Conservation (phyloP, 2,797 vertebrate species). For the Sylvilagus floridanus region DNA sequence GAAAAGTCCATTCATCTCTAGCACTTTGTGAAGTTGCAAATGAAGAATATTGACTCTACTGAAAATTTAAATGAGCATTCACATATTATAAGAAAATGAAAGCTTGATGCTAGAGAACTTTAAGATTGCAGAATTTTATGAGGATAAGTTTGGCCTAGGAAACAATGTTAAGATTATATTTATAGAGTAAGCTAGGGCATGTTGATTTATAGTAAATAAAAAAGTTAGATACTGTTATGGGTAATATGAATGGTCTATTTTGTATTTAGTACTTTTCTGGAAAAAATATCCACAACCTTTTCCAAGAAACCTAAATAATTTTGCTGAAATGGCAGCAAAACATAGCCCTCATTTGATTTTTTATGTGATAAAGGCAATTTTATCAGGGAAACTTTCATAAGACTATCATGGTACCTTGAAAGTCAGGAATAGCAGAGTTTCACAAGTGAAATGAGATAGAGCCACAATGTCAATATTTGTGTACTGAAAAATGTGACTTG, state of each 20-base stretch:
- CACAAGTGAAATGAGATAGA: conserved; percentile 53
- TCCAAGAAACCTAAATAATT: conserved; percentile 24
- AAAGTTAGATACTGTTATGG: conserved; percentile 21
- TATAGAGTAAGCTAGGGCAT: background rate
- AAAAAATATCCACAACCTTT: conserved; percentile 42
- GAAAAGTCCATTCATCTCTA: conserved; percentile 22
- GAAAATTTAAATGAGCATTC: conserved; percentile 26
- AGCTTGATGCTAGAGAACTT: conserved; percentile 1
- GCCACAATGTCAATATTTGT: conserved; percentile 57
- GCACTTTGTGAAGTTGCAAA: conserved; percentile 1
- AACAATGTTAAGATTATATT: background rate
- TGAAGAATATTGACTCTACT: conserved; percentile 11
- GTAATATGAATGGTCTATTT: conserved; percentile 15
- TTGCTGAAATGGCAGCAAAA: background rate
- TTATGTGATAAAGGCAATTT: conserved; percentile 28
- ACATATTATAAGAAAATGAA: background rate
- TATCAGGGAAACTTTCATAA: conserved; percentile 52
- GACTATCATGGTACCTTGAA: background rate
- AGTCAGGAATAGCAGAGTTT: conserved; percentile 56
- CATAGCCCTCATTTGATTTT: conserved; percentile 25
- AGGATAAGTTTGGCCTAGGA: conserved; percentile 24
- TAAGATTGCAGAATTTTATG: conserved; percentile 38
- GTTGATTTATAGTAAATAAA: conserved; percentile 29
- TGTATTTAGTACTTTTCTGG: conserved; percentile 32
- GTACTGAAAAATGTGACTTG: conserved; percentile 57